These are phyloP conservation scores for Saimiri boliviensis DNA, from an alignment of 2,113 vertebrate genomes.

Conservation along the genomic window DNA sequence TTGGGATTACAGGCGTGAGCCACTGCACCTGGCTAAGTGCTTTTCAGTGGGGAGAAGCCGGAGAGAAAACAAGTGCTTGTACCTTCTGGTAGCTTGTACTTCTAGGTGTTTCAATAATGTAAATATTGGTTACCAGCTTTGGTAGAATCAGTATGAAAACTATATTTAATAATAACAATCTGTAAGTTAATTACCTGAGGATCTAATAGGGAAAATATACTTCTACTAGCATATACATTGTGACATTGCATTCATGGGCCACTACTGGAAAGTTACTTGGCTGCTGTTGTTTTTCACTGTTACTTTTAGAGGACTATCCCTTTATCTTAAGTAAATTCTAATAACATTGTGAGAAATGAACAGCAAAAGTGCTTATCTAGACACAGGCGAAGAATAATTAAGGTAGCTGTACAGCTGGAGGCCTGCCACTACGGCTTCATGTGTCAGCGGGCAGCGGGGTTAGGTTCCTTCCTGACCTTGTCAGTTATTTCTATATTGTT, in stretches of 20 bases:
- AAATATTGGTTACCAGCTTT: neutral
- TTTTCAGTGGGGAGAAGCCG: no score
- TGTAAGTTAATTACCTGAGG: neutral
- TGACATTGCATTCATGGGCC: neutral
- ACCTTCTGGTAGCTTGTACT: neutral
- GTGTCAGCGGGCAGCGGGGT: neutral
- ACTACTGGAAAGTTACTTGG: neutral
- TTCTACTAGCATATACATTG: neutral
- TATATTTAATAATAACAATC: neutral
- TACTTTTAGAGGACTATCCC: neutral
- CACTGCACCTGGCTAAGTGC: no score
- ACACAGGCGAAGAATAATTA: neutral
- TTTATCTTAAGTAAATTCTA: constrained; percentile 10
- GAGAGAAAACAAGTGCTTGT: neutral
- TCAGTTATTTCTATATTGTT: neutral
- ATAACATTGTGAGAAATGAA: neutral
- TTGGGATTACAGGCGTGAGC: no score
- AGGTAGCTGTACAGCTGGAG: neutral
- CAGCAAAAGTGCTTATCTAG: neutral
- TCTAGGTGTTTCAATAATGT: neutral
- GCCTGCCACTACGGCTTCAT: neutral
- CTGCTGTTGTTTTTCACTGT: no score
- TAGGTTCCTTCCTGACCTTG: neutral
- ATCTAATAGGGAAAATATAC: neutral
- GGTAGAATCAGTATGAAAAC: neutral